A percentile compares a stretch with the other conserved stretches of the same genome.
Conservation (phyloP, 92 coral and sea anemone species). For the Siderastrea siderea region DNA sequence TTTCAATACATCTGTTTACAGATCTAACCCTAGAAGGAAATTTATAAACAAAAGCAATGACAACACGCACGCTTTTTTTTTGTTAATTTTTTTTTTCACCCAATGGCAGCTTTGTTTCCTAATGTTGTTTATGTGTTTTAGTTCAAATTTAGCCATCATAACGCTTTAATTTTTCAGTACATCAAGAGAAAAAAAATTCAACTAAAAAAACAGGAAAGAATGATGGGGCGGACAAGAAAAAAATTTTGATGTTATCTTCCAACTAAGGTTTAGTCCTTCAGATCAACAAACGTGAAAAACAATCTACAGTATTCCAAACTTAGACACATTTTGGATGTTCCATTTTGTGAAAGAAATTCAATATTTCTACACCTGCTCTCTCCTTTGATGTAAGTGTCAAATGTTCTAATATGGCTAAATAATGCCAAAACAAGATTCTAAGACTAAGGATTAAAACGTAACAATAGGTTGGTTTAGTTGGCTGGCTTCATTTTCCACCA, state of each 20-base stretch:
- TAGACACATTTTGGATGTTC: neutral
- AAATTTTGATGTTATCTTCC: neutral
- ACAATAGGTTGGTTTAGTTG: no score
- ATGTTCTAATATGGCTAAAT: neutral
- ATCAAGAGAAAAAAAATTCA: neutral
- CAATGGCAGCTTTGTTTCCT: neutral
- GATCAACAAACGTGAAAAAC: slow-evolving; percentile 1
- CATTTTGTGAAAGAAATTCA: neutral
- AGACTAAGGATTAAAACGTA: no score
- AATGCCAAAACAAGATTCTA: neutral
- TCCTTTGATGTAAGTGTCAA: neutral
- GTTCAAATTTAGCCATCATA: neutral
- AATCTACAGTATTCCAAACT: neutral
- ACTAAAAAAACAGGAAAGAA: neutral
- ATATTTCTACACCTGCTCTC: neutral
- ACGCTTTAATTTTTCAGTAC: neutral
- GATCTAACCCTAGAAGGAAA: neutral
- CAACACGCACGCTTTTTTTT: neutral
- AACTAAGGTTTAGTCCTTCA: neutral
- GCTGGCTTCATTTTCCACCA: no score
- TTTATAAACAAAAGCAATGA: slow-evolving; percentile 18
- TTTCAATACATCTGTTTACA: no score
- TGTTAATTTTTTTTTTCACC: neutral
- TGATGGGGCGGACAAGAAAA: neutral
- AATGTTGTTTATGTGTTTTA: neutral